These are phyloP conservation scores for Arctocebus calabarensis DNA, from an alignment of 2,797 vertebrate genomes.

Conservation along the genomic window DNA sequence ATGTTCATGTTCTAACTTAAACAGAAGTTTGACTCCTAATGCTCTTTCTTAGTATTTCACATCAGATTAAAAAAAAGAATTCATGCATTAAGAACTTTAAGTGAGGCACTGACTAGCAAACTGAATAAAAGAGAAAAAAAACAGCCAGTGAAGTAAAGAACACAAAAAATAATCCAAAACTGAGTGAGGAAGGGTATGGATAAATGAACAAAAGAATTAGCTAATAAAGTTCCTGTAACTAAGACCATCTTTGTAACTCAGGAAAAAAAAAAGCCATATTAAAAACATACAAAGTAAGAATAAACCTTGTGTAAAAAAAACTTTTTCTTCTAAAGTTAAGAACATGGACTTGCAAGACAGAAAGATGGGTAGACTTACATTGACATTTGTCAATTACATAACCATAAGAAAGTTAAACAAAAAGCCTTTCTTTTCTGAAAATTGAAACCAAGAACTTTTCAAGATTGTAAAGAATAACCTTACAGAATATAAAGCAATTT, in stretches of 20 bases:
- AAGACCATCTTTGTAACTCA: neutral
- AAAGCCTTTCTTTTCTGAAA: neutral
- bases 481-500: neutral
- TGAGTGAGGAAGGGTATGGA: neutral
- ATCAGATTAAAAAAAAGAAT: neutral
- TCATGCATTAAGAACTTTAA: neutral
- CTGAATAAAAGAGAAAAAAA: neutral
- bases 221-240: neutral
- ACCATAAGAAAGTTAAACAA: neutral
- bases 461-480: neutral
- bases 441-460: neutral
- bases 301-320: neutral
- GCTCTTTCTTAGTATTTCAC: neutral
- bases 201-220: neutral
- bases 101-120: neutral
- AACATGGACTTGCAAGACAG: neutral
- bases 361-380: neutral
- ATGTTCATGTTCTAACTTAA: neutral
- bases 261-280: neutral
- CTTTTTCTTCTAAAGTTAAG: neutral
- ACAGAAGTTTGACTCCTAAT: neutral
- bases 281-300: neutral
- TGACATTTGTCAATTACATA: neutral
- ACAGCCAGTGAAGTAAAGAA: neutral
- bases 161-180: neutral